Base-by-base conservation (phyloP, 2,113 vertebrate species). In the Caranx melampygus region DNA sequence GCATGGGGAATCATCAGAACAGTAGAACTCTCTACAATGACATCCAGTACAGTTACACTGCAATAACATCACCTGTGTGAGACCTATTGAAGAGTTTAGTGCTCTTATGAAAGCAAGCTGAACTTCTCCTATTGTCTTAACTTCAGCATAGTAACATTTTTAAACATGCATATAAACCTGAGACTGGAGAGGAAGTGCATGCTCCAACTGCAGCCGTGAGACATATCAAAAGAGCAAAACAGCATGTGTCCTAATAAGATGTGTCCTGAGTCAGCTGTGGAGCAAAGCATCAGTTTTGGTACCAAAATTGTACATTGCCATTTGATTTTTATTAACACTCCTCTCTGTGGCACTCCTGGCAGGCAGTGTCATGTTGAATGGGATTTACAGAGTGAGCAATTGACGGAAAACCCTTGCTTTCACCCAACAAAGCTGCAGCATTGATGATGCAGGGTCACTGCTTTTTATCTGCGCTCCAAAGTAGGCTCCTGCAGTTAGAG, bases 1-100 rank as follows among this genome's bases (percentile, higher is more conserved):
- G 21, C 65, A 59, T 44, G 74, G 63, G 54, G 57, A 75, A 63
- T 33, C 16, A 59, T 81, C 37, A 59, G 8, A 76, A 66, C 73
- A 59, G 68, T 42, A 33, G 47, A 73, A 76, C 33, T 55, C 26
- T 64, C 4, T 47, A 31, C 68, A 75, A 85, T 70, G n/a, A 51
- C 9, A 59, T 70, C 7, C 16, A 83, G 60, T 54, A 47, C 42
- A 62, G 37, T 31, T 33, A 57, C 3, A 13, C 63, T 63, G 45
- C 71, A 69, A 72, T 51, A 57, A 84, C 26, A 62, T 6, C 33
- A 75, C 51, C 57, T 70, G 18, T 49, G 58, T 21, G 47, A 75
- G 42, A 51, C 3, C 49, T 7, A 44, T 63, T 75, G 60, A 57
- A 13, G 16, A 57, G 34, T 57, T 42, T 13, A 42, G 20, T 13